Evolutionary conservation across 53 echinoderm and acorn worm genomes (phyloP).

Genomic region (Zoroaster sp.): DNA sequence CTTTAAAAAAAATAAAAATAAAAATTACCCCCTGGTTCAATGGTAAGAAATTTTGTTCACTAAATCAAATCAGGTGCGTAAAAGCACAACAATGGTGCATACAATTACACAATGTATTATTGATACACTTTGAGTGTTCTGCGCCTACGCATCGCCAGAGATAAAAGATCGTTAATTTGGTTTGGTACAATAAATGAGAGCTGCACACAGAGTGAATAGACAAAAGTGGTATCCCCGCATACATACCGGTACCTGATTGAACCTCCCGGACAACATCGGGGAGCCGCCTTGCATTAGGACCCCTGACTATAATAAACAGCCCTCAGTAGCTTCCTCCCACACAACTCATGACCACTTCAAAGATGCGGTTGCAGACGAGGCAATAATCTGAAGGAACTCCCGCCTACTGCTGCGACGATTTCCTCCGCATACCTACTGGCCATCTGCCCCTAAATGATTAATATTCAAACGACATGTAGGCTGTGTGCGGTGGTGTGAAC

Average conservation of each 20-base stretch:
- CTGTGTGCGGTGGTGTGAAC: constrained; percentile 2
- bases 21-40: background rate
- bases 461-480: background rate
- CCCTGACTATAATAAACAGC: background rate
- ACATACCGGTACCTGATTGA: constrained; percentile 38
- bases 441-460: constrained; percentile 9
- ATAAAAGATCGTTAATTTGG: background rate
- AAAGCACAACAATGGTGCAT: background rate
- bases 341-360: background rate
- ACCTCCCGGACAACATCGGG: constrained; percentile 33
- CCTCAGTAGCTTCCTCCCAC: background rate
- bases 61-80: background rate
- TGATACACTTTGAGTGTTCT: background rate
- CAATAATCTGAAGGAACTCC: constrained; percentile 8
- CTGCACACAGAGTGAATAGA: background rate
- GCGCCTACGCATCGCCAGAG: background rate
- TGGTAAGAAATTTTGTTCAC: background rate
- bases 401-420: constrained; percentile 32
- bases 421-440: constrained; percentile 21
- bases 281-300: background rate
- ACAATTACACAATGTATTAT: background rate
- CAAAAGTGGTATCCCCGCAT: background rate
- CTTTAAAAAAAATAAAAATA: background rate
- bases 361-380: background rate
- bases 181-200: background rate